These are phyloP conservation scores for Enteromius argenteus DNA, from an alignment of 2,797 vertebrate species.

Conservation along the genomic window DNA sequence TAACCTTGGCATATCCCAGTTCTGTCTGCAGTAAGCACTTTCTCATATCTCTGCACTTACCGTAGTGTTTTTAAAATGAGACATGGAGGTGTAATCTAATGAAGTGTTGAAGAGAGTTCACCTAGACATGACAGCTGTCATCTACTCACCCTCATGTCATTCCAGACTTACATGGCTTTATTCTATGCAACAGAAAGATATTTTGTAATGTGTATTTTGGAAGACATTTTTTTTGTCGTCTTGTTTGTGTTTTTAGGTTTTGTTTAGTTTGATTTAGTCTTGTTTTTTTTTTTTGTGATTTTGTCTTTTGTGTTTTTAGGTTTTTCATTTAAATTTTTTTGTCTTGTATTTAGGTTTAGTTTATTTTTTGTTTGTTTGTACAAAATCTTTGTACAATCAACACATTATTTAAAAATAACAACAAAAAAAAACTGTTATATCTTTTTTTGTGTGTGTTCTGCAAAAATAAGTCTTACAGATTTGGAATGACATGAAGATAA, in stretches of 20 bases:
- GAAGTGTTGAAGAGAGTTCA: background rate
- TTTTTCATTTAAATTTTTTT: too few relatives aligned
- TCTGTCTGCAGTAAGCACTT: slow-evolving; percentile 55
- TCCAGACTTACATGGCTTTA: background rate
- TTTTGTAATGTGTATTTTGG: background rate
- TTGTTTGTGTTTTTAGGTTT: background rate
- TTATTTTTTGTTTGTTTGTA: background rate
- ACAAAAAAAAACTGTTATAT: background rate
- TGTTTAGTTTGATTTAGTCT: background rate
- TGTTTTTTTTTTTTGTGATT: background rate
- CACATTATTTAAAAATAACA: background rate
- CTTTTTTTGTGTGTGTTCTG: background rate
- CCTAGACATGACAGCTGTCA: background rate
- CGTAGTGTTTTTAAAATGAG: slow-evolving; percentile 31
- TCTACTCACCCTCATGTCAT: background rate
- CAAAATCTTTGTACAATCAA: background rate
- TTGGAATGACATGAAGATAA: background rate
- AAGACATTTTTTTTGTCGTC: background rate
- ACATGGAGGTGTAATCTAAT: background rate
- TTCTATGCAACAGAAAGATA: background rate
- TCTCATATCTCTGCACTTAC: slow-evolving; percentile 48
- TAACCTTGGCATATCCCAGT: slow-evolving; percentile 61
- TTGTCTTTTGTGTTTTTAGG: background rate
- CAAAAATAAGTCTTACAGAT: background rate
- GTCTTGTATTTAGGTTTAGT: background rate